Evolutionary conservation across 1,140 invertebrate species (phyloP).

Genomic region (Schlechtendalia chinensis): DNA sequence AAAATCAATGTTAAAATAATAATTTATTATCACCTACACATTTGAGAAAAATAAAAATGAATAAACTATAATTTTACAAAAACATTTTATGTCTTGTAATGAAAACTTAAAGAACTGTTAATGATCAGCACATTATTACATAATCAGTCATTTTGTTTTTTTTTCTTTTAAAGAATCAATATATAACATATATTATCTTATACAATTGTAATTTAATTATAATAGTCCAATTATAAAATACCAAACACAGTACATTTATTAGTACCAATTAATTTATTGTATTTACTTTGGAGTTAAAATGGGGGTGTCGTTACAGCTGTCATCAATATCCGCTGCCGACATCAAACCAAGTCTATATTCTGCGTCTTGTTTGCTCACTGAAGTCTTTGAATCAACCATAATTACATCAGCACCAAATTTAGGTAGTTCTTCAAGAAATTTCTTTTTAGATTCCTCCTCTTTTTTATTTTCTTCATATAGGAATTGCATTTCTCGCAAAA

Average conservation of each 20-base stretch:
- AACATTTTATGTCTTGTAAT: neutral
- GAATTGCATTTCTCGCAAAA: constrained; percentile 22
- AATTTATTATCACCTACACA: neutral
- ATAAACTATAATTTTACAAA: neutral
- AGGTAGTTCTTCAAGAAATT: constrained; percentile 6
- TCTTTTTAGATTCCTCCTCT: constrained; percentile 17
- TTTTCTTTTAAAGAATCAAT: neutral
- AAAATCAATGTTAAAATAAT: neutral
- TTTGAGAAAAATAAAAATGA: neutral
- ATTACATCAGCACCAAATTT: constrained; percentile 11
- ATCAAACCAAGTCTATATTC: constrained; percentile 37
- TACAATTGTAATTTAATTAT: neutral
- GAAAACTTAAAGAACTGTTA: neutral
- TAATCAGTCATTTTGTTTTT: neutral
- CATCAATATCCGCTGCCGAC: neutral
- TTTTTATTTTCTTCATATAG: constrained; percentile 4
- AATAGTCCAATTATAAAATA: neutral
- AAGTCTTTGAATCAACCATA: constrained; percentile 7
- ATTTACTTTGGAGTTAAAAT: constrained; percentile 25
- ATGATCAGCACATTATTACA: neutral
- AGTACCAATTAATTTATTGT: neutral
- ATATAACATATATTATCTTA: neutral
- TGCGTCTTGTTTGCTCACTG: constrained; percentile 9
- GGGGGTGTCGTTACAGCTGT: neutral
- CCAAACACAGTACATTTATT: neutral